Evolutionary conservation across 2,888 invertebrate genomes (phyloP).

Genomic region (Drosophila prostipennis): DNA sequence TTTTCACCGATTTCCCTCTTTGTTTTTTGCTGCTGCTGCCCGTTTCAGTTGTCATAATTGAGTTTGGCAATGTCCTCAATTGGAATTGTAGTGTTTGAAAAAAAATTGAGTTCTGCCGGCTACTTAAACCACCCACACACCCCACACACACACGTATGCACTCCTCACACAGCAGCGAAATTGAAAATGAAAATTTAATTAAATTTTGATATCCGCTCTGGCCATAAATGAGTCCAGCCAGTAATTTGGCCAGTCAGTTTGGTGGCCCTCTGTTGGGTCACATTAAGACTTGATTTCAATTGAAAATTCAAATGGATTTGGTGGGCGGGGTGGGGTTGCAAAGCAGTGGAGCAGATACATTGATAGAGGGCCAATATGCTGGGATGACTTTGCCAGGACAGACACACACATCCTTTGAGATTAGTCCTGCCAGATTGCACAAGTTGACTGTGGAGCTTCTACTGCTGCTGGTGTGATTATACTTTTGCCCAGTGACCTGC

Average conservation of each 20-base stretch:
- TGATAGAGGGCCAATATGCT: conserved; percentile 34
- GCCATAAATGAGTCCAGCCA: conserved; percentile 59
- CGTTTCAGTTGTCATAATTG: conserved; percentile 73
- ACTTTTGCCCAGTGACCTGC: conserved; percentile 63
- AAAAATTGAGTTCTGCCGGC: conserved; percentile 45
- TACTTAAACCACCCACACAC: conserved; percentile 33
- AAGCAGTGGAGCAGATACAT: conserved; percentile 43
- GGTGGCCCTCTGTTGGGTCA: conserved; percentile 48
- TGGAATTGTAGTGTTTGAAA: conserved; percentile 55
- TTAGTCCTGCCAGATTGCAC: conserved; percentile 51
- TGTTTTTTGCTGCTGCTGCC: conserved; percentile 15
- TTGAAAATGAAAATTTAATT: conserved; percentile 79
- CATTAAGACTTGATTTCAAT: conserved; percentile 76
- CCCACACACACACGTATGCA: background rate
- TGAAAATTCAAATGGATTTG: conserved; percentile 61
- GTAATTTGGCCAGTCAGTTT: conserved; percentile 52
- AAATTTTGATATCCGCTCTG: conserved; percentile 73
- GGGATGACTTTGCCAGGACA: conserved; percentile 34
- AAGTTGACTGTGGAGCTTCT: conserved; percentile 14
- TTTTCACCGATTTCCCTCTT: conserved; percentile 40
- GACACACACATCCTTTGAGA: conserved; percentile 67
- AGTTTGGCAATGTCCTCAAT: conserved; percentile 57
- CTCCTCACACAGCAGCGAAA: conserved; percentile 44
- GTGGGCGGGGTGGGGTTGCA: background rate
- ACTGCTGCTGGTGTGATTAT: conserved; percentile 24